A percentile compares a stretch with the other conserved stretches of the same genome.
Conservation (phyloP, 2,888 invertebrate genomes). For the Octodonta nipae region DNA sequence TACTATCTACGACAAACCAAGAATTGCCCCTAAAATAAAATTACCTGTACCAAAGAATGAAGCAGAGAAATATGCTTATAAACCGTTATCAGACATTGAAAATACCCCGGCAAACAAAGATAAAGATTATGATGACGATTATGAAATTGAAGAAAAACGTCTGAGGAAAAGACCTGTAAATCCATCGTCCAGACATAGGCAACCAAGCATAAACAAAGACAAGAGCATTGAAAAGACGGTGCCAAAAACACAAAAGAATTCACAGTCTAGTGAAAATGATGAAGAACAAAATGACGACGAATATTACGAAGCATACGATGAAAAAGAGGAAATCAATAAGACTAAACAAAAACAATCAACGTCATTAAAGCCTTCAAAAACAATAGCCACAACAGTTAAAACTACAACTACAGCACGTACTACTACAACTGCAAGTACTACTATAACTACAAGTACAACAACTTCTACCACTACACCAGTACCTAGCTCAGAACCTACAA, state of each 20-base stretch:
- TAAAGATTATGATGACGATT: constrained; percentile 38
- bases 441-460: constrained; percentile 26
- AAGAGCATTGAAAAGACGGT: background rate
- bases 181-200: too few relatives aligned
- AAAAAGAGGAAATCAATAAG: constrained; percentile 25
- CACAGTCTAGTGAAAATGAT: too few relatives aligned
- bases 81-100: constrained; percentile 36
- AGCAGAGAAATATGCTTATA: constrained; percentile 60
- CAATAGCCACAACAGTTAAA: constrained; percentile 18
- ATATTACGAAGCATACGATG: constrained; percentile 30
- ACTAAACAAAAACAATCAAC: constrained; percentile 7
- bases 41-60: constrained; percentile 68
- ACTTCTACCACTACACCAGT: constrained; percentile 17
- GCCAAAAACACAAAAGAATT: background rate
- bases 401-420: constrained; percentile 9
- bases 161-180: constrained; percentile 5
- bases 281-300: too few relatives aligned
- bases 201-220: background rate
- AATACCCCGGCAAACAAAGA: constrained; percentile 28
- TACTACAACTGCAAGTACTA: constrained; percentile 28
- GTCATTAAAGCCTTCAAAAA: constrained; percentile 22
- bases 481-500: constrained; percentile 11
- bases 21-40: constrained; percentile 64
- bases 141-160: constrained; percentile 33
- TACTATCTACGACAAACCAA: constrained; percentile 59